Evolutionary conservation across 2,888 invertebrate genomes (phyloP), one percentile per base, ranked within the genome.

Genomic region (Urechis unicinctus): DNA sequence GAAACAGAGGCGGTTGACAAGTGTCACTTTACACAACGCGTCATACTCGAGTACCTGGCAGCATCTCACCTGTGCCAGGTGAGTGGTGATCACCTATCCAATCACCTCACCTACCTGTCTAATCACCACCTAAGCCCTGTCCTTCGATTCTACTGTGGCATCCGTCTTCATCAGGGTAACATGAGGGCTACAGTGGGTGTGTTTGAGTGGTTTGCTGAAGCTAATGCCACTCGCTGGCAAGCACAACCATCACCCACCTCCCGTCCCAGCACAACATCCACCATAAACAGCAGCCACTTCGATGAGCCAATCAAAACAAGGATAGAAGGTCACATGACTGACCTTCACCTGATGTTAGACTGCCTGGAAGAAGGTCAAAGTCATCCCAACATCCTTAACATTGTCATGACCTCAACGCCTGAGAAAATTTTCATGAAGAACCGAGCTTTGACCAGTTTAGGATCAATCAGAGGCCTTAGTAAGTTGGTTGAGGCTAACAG

Each of bases 21-120:
- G 13, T 36, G 36, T 17, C 36, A 36, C 36, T 36, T 36, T 36
- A 17, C 36, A 9, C 9, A 36, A 13, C 36, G 36, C 25, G 45
- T 68, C 2, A 56, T 68, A 28, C 61, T 64, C 25, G 69, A 72
- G 49, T 70, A 67, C 53, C 61, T 73, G 44, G 67, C 70, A 6
- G 70, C 71, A 0, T 52, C 62, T 4, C 62, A 67, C 50, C 60
- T 73, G 45, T 63, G 66, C 9, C 66, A 67, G 48, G 63, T 66
- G 58, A 57, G 55, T 2, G n/a, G 30, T 2, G 50, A 54, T 13
- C 57, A 59, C 21, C 60, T 22, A 52, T 55, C 31, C 64, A 63
- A 17, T 61, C 63, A 43, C 1, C 44, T 53, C 3, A 26, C 30
- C 13, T 53, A 59, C 1, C 44, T 53, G 1, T 43, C 36, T 30